Conservation (phyloP, 2,797 vertebrate species). For the Aplochiton taeniatus region DNA sequence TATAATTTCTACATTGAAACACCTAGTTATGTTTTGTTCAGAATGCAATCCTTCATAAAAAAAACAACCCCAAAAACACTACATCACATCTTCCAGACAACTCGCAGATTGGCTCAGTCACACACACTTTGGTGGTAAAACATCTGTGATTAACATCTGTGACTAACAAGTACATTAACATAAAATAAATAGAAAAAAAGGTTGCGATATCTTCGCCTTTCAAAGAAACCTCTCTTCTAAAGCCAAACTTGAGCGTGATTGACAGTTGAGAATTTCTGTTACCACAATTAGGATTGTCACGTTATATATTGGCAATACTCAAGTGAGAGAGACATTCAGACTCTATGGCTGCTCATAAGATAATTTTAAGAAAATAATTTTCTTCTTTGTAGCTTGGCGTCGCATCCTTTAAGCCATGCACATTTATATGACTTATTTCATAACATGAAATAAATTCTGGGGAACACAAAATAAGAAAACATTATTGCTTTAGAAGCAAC, state of each 20-base stretch:
- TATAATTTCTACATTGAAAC: not conserved
- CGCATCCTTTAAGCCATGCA: not conserved
- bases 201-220: constrained; percentile 4
- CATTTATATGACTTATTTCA: too few species aligned
- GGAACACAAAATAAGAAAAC: not conserved
- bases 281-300: constrained; percentile 8
- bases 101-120: constrained; percentile 6
- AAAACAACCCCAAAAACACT: constrained; percentile 3
- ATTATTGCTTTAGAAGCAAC: constrained; percentile 37
- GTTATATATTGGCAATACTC: constrained; percentile 21
- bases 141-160: too few species aligned
- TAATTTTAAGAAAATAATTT: constrained; percentile 7
- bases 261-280: not conserved
- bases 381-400: not conserved
- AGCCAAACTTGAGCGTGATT: not conserved
- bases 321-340: too few species aligned
- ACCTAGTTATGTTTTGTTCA: constrained; percentile 12
- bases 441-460: not conserved
- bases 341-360: constrained; percentile 22
- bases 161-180: not conserved
- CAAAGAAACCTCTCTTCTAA: not conserved
- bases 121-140: constrained; percentile 14
- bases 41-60: constrained; percentile 16
- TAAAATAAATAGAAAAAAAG: not conserved
- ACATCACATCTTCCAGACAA: constrained; percentile 10